Evolutionary conservation across 2,888 invertebrate species (phyloP).

Genomic region (Hesperia comma): DNA sequence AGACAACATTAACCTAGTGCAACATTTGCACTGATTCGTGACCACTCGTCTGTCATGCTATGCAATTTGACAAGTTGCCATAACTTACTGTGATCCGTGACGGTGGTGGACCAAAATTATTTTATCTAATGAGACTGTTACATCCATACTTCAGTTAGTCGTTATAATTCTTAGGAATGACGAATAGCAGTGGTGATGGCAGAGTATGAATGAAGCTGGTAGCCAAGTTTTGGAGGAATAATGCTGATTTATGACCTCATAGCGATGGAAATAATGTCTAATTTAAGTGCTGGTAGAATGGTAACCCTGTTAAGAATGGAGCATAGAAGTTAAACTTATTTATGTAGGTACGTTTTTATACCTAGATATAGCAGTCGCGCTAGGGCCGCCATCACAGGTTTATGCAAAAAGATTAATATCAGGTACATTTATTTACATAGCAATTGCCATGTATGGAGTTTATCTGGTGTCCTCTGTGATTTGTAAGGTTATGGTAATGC

Average conservation of each 20-base stretch:
- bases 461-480: no score
- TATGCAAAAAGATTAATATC: no score
- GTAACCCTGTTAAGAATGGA: no score
- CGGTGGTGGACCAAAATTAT: constrained; percentile 27
- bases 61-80: constrained; percentile 33
- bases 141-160: constrained; percentile 30
- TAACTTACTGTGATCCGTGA: constrained; percentile 26
- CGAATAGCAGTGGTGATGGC: constrained; percentile 53
- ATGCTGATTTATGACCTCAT: constrained; percentile 22
- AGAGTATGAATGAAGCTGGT: constrained; percentile 67
- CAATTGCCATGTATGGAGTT: no score
- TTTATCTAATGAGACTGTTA: constrained; percentile 33
- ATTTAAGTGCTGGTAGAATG: no score
- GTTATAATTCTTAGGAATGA: constrained; percentile 55
- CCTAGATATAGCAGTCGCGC: no score
- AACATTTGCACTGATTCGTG: constrained; percentile 26
- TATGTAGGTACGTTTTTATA: no score
- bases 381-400: no score
- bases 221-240: constrained; percentile 61
- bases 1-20: constrained; percentile 3
- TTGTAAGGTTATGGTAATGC: no score
- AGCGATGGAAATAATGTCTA: no score
- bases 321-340: no score
- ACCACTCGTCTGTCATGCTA: constrained; percentile 26
- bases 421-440: no score